Conservation (phyloP, 2,797 vertebrate genomes). For the Bradypodion pumilum region DNA sequence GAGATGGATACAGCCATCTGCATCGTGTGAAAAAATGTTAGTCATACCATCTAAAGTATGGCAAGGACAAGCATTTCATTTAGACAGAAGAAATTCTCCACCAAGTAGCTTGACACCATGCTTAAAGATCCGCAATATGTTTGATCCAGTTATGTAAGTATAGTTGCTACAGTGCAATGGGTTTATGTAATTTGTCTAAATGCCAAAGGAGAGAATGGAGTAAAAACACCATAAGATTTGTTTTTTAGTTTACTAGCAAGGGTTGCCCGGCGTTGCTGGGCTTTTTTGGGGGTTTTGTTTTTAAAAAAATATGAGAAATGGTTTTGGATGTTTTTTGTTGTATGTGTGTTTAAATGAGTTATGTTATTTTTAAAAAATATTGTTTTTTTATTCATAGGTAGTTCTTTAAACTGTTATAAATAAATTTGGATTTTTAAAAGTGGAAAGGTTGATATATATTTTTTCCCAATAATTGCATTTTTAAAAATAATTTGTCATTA, state of each 20-base stretch:
- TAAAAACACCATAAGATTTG: not conserved
- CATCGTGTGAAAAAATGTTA: constrained; percentile 87
- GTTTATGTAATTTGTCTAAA: not conserved
- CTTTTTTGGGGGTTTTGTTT: too few species aligned
- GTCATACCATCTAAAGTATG: constrained; percentile 93
- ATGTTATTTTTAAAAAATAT: too few species aligned
- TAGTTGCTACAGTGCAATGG: not conserved
- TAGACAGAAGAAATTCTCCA: constrained; percentile 96
- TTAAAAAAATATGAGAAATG: too few species aligned
- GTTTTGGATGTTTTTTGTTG: too few species aligned
- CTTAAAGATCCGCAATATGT: constrained; percentile 99
- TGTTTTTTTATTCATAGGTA: too few species aligned
- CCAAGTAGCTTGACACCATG: constrained; percentile 98
- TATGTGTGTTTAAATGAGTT: too few species aligned
- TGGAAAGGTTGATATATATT: too few species aligned
- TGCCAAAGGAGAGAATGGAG: not conserved
- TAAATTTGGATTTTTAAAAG: too few species aligned
- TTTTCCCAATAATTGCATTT: too few species aligned
- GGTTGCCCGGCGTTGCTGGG: too few species aligned
- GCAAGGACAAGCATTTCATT: constrained; percentile 98
- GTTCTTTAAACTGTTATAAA: too few species aligned
- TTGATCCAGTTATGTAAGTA: constrained; percentile 98
- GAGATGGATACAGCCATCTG: constrained; percentile 93
- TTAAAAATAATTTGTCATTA: too few species aligned
- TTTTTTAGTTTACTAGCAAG: not conserved